Conservation (phyloP, 2,113 vertebrate species). For the Melanostigma gelatinosum region DNA sequence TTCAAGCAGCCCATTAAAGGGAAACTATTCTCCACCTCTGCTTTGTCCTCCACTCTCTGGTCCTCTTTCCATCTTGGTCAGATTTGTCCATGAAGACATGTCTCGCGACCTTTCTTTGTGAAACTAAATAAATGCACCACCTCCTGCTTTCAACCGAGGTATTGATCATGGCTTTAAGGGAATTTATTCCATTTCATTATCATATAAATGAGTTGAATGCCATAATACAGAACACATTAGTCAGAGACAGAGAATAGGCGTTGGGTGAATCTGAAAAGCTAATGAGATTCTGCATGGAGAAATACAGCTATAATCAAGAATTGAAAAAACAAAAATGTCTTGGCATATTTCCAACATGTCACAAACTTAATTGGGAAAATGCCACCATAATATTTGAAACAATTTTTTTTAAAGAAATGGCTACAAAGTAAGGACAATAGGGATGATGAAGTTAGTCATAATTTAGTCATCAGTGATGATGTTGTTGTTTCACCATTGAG, state of each 20-base stretch:
- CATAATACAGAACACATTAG: conserved; percentile 26
- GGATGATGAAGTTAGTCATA: not conserved
- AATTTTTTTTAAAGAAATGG: not conserved
- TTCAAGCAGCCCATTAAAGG: conserved; percentile 72
- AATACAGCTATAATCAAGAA: not conserved
- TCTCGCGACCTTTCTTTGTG: conserved; percentile 53
- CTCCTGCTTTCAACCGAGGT: conserved; percentile 23
- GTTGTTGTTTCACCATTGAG: not conserved
- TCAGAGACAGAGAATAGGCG: conserved; percentile 4
- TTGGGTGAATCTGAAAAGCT: conserved; percentile 15
- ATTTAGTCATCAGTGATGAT: not conserved
- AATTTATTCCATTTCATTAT: conserved; percentile 45
- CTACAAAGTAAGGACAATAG: not conserved
- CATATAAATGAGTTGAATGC: conserved; percentile 44
- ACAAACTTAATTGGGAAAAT: not conserved
- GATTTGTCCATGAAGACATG: conserved; percentile 33
- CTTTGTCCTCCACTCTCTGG: conserved; percentile 40
- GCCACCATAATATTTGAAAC: not conserved
- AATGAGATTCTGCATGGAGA: not conserved
- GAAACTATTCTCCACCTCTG: conserved; percentile 54
- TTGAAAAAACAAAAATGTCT: not conserved
- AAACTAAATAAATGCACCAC: conserved; percentile 52
- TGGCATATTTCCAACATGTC: not conserved
- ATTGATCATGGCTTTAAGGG: conserved; percentile 40
- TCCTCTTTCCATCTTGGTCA: conserved; percentile 39